Evolutionary conservation across 2,797 vertebrate genomes (phyloP).

Genomic region (Heterohyrax brucei): DNA sequence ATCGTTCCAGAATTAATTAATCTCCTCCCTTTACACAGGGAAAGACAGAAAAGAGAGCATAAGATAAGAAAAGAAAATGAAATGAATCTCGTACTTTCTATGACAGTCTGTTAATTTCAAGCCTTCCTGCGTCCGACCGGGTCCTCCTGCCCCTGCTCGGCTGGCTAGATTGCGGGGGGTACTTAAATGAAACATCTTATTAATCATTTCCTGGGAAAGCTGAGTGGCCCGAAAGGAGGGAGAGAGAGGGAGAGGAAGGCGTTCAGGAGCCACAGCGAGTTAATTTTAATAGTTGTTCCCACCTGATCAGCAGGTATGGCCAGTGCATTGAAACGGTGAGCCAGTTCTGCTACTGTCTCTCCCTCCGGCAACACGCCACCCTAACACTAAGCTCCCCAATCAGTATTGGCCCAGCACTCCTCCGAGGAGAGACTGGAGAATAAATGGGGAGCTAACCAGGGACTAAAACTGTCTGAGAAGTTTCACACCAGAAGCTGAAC

Average conservation of each 20-base stretch:
- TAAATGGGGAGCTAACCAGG: conserved; percentile 37
- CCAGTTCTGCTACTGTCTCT: conserved; percentile 48
- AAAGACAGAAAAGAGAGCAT: conserved; percentile 87
- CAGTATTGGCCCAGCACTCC: neutral
- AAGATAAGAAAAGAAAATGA: conserved; percentile 91
- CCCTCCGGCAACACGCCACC: neutral
- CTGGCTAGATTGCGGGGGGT: conserved; percentile 84
- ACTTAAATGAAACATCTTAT: conserved; percentile 85
- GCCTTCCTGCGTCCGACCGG: conserved; percentile 85
- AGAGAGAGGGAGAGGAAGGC: neutral
- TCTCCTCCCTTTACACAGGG: conserved; percentile 83
- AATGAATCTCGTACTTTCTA: conserved; percentile 89
- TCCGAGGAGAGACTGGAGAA: neutral
- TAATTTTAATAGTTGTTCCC: conserved; percentile 70
- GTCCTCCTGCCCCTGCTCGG: neutral
- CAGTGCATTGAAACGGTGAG: conserved; percentile 49
- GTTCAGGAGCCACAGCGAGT: conserved; percentile 50
- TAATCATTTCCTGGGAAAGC: conserved; percentile 81
- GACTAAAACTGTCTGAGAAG: conserved; percentile 29
- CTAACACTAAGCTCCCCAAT: conserved; percentile 26
- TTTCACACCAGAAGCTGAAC: conserved; percentile 56
- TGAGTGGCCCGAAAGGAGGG: conserved; percentile 55
- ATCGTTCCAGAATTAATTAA: conserved; percentile 86
- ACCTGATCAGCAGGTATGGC: conserved; percentile 64
- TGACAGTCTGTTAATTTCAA: conserved; percentile 87